phyloP scores from a whole-genome alignment of 1,140 invertebrate species.

The Ganaspis sp. region DNA sequence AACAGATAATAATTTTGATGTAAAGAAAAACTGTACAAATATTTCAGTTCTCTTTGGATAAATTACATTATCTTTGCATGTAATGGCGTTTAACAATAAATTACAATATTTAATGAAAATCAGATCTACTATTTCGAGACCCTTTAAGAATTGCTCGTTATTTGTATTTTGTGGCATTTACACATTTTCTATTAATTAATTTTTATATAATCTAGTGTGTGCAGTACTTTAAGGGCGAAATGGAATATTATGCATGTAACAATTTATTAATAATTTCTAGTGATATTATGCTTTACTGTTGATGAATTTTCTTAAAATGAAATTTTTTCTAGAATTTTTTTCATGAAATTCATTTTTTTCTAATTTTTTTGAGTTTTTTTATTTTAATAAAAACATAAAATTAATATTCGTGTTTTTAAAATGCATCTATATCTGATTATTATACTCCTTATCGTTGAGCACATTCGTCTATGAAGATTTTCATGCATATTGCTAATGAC shows the following conservation, averaged over 20 bases:
- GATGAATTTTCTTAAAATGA: background rate
- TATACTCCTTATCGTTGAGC: too few relatives aligned
- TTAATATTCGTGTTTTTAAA: too few relatives aligned
- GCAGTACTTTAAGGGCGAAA: background rate
- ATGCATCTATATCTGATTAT: too few relatives aligned
- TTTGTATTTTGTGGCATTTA: background rate
- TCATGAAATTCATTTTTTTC: background rate
- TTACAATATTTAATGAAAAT: background rate
- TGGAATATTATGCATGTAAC: background rate
- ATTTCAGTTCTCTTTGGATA: background rate
- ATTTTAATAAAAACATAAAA: background rate
- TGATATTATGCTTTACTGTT: too few relatives aligned
- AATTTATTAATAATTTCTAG: too few relatives aligned
- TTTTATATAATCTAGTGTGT: background rate
- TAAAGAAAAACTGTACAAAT: constrained; percentile 7
- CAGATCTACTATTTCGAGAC: background rate
- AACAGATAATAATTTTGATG: background rate
- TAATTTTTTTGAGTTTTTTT: background rate
- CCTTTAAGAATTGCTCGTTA: background rate
- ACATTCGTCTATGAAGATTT: too few relatives aligned
- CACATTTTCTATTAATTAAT: background rate
- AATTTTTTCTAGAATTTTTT: background rate
- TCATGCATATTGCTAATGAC: too few relatives aligned
- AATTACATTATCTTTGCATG: background rate
- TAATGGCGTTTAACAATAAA: background rate